Evolutionary conservation across 1,140 invertebrate genomes (phyloP).

Genomic region (Macrobrachium nipponense): DNA sequence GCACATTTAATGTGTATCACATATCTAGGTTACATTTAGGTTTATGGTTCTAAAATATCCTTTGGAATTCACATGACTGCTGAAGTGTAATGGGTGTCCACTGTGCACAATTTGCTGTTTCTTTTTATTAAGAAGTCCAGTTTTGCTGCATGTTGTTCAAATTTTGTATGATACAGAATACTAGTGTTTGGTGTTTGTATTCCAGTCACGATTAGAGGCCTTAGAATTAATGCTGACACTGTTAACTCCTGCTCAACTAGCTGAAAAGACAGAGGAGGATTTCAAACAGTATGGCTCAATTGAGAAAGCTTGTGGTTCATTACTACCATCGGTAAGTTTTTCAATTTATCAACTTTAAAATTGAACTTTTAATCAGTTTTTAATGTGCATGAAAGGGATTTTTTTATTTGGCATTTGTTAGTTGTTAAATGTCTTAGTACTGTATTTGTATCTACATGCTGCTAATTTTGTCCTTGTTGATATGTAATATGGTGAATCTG

Average conservation of each 20-base stretch:
- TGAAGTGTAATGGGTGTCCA: too few relatives aligned
- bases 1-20: too few relatives aligned
- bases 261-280: constrained; percentile 12
- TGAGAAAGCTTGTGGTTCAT: constrained; percentile 64
- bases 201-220: constrained; percentile 70
- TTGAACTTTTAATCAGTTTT: background rate
- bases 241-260: constrained; percentile 67
- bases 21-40: too few relatives aligned
- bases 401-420: background rate
- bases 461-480: too few relatives aligned
- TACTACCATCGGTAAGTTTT: constrained; percentile 54
- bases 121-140: too few relatives aligned
- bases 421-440: background rate
- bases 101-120: too few relatives aligned
- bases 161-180: background rate
- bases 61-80: too few relatives aligned
- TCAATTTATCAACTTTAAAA: background rate
- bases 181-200: background rate
- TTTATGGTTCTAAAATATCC: too few relatives aligned
- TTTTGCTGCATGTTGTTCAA: background rate
- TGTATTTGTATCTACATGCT: too few relatives aligned
- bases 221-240: constrained; percentile 71
- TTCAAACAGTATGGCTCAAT: constrained; percentile 13
- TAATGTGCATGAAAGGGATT: background rate
- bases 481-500: too few relatives aligned